These are phyloP conservation scores for human DNA, from an alignment of 2,113 vertebrate species.

Conservation along the genomic window DNA sequence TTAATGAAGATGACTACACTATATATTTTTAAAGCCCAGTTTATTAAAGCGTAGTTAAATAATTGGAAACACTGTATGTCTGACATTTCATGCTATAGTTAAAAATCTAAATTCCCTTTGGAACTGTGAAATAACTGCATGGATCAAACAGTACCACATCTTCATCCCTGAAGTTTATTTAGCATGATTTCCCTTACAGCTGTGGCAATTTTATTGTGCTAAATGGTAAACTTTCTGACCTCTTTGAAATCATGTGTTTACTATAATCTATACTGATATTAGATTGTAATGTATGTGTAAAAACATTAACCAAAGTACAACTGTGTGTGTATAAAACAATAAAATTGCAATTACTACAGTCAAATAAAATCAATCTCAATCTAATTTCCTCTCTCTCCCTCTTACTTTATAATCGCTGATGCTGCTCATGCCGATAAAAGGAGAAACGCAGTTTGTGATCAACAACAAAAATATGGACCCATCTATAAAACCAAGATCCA, in stretches of 20 bases:
- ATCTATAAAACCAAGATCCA: neutral
- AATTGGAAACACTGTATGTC: neutral
- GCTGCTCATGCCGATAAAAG: constrained; percentile 89
- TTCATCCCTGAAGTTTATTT: no score
- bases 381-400: neutral
- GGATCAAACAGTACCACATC: neutral
- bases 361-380: neutral
- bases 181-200: neutral
- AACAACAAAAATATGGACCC: neutral
- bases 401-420: constrained; percentile 86
- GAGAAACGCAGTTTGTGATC: constrained; percentile 84
- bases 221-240: neutral
- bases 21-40: neutral
- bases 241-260: neutral
- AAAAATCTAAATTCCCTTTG: neutral
- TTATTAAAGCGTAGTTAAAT: neutral
- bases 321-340: neutral
- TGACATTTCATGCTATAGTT: neutral
- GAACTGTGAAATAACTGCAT: neutral
- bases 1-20: neutral
- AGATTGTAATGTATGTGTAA: neutral
- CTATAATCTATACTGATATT: neutral
- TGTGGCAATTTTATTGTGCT: neutral
- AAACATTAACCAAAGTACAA: neutral
- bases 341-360: neutral